Evolutionary conservation across 2,888 invertebrate genomes (phyloP), one percentile per base, ranked within the genome.

Genomic region (Odontothrips loti): DNA sequence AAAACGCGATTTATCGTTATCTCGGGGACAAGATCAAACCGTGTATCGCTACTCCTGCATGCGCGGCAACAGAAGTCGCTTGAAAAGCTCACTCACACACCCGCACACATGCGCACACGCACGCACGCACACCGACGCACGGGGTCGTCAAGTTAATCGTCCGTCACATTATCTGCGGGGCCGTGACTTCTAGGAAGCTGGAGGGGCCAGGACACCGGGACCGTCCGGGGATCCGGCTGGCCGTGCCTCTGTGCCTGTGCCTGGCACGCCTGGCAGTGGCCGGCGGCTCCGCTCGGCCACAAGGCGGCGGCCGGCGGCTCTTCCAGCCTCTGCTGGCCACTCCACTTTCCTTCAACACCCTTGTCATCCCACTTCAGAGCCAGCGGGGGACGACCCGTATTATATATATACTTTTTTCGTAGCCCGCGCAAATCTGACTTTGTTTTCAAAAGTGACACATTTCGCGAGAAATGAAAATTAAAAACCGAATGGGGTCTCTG

Each of bases 281-380:
- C 12, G n/a, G 15, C 17, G 58, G 58, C 15, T 6, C 34, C 3
- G 34, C 34, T 43, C 34, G 34, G 34, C 34, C 3, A 6, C 34
- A 4, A 2, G 34, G 34, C 34, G 34, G 34, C 34, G n/a, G n/a
- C 6, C 34, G 58, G n/a, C 58, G 58, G 58, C 17, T 20, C 51
- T 2, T 12, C 51, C 51, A 2, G 51, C 15, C 10, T 3, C 58
- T 17, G 58, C 58, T 15, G 58, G 58, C 58, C 68, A 75, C 68
- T 75, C 68, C 68, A 75, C 68, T 75, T 75, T 75, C 68, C 68
- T 75, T 75, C 68, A 27, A 75, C 68, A 75, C 68, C 68, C 68
- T 75, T 75, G 68, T 75, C 68, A 75, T 75, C 23, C 58, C 27
- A 75, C 68, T 75, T 12, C 23, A 75, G 68, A 27, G 68, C 27